Evolutionary conservation across 2,888 invertebrate genomes (phyloP).

Genomic region (Cantharis lateralis): DNA sequence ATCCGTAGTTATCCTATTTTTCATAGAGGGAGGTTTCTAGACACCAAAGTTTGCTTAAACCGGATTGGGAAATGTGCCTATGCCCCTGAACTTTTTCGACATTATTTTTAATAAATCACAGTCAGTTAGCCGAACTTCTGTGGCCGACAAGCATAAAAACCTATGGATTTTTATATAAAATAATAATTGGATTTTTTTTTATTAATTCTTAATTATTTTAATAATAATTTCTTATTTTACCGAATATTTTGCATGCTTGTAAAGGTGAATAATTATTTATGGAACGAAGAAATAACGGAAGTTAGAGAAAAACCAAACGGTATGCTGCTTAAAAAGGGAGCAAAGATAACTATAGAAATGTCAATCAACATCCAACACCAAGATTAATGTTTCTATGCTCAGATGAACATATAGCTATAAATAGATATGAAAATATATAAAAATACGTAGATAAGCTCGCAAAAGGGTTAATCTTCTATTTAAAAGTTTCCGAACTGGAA

Average conservation of each 20-base stretch:
- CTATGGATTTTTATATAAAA: no score
- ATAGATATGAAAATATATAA: not conserved
- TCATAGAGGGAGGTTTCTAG: no score
- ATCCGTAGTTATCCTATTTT: no score
- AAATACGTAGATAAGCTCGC: not conserved
- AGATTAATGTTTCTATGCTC: not conserved
- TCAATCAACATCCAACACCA: not conserved
- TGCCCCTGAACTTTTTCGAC: no score
- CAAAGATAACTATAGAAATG: not conserved
- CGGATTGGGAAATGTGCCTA: no score
- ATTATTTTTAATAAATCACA: no score
- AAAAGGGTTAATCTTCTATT: not conserved
- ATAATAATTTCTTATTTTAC: no score
- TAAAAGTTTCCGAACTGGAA: not conserved
- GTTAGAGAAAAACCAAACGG: not conserved
- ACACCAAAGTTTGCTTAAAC: no score
- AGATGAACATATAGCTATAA: not conserved
- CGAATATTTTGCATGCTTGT: not conserved
- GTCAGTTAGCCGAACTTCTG: no score
- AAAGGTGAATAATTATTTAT: not conserved
- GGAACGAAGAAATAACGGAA: not conserved
- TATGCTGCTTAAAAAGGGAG: not conserved
- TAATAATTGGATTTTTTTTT: no score
- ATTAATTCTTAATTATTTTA: no score
- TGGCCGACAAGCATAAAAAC: no score